Evolutionary conservation across 2,888 invertebrate genomes (phyloP).

Genomic region (Sinohyriopsis cumingii): DNA sequence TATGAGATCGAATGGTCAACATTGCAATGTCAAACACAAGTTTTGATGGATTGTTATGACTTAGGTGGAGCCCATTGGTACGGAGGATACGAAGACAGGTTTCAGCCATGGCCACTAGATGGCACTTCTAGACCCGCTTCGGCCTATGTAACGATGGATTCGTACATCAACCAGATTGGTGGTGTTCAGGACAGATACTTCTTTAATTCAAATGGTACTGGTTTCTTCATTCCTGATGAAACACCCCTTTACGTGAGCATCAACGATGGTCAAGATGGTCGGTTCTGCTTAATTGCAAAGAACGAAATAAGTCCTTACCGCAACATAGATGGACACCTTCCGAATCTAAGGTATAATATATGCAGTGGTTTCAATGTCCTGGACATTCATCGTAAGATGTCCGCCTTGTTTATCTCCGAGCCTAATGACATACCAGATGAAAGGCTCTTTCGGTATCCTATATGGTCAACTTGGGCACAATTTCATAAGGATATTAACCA

Average conservation of each 20-base stretch:
- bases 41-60: conserved; percentile 50
- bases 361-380: conserved; percentile 46
- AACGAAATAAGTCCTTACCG: conserved; percentile 51
- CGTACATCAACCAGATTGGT: conserved; percentile 58
- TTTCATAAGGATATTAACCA: conserved; percentile 82
- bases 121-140: conserved; percentile 47
- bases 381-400: conserved; percentile 71
- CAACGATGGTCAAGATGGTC: conserved; percentile 75
- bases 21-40: conserved; percentile 35
- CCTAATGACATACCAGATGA: conserved; percentile 79
- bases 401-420: conserved; percentile 74
- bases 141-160: conserved; percentile 59
- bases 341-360: conserved; percentile 49
- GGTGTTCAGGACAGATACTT: conserved; percentile 73
- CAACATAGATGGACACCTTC: conserved; percentile 26
- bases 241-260: conserved; percentile 86
- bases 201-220: conserved; percentile 82
- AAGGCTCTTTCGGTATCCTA: conserved; percentile 83
- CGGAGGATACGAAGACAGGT: conserved; percentile 87
- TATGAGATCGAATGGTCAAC: conserved; percentile 48
- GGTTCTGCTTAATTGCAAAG: conserved; percentile 50
- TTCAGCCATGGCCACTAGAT: conserved; percentile 89
- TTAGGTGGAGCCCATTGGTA: conserved; percentile 78
- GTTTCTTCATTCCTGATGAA: conserved; percentile 78
- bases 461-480: conserved; percentile 92